Base-by-base conservation (phyloP, 1,140 invertebrate genomes). In the Drosophila ogumai region DNA sequence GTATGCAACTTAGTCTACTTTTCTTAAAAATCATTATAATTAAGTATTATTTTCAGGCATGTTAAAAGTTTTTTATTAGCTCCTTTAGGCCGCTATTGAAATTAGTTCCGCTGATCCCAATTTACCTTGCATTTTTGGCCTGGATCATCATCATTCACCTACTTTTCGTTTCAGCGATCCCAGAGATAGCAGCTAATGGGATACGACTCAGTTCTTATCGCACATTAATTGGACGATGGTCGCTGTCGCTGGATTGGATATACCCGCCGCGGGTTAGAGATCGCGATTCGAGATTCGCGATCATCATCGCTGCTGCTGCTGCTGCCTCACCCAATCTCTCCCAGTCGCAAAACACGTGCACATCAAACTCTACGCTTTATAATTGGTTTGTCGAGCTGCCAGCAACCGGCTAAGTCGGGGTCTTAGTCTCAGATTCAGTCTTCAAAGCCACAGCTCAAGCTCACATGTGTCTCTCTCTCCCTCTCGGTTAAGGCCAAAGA, bases 331-430 rank as follows among this genome's bases (percentile, higher is more conserved):
- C 52, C 52, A 41, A 61, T 73, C 71, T 47, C 46, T 40, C 44
- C 36, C 67, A 22, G 34, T 40, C 34, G 52, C 52, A 38, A 55
- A 75, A 76, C 84, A 87, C 84, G 75, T 79, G 79, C 84, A 88
- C 71, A 88, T 80, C 72, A 67, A 79, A 69, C 78, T 82, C 82
- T 55, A 49, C 32, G 82, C 82, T 82, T 80, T 88, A 88, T 88
- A 87, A 87, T 87, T 87, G 84, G 84, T 88, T 88, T 87, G 82
- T 79, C 82, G 74, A 75, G 54, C 71, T 68, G 55, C 63, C 67
- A 76, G 64, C 63, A 81, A 65, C 69, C 69, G 75, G 75, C 82
- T 80, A 65, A 52, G 66, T 52, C 32, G 56, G n/a, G 59, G 61
- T 61, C 56, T 65, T 44, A 60, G 61, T 56, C 38, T 65, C 74